Conservation (phyloP, 2,888 invertebrate species). For the Ornithoptera priamus region DNA sequence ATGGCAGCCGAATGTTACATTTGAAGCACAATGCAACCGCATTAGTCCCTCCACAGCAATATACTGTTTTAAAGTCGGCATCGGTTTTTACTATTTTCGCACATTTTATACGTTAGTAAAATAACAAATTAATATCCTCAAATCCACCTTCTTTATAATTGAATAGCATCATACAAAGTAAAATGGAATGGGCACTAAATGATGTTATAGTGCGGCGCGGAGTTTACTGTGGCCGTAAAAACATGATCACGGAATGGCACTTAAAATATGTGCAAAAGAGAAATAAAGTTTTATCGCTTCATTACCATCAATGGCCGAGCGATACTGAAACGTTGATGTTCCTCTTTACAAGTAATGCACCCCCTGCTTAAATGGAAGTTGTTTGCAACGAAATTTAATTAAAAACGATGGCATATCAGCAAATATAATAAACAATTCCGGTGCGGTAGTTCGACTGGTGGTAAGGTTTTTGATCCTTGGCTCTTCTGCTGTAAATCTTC, state of each 20-base stretch:
- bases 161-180: conserved; percentile 34
- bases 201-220: conserved; percentile 42
- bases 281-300: conserved; percentile 43
- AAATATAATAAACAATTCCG: neutral
- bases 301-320: conserved; percentile 36
- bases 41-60: conserved; percentile 14
- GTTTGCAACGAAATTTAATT: conserved; percentile 17
- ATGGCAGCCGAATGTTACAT: neutral
- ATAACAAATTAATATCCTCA: conserved; percentile 26
- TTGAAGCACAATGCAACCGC: conserved; percentile 9
- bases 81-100: conserved; percentile 25
- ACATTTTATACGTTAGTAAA: conserved; percentile 27
- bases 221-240: conserved; percentile 42
- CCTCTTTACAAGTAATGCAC: conserved; percentile 15
- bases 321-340: conserved; percentile 26
- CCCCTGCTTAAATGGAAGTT: conserved; percentile 16
- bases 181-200: conserved; percentile 40
- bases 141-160: conserved; percentile 26
- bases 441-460: no score
- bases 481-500: no score
- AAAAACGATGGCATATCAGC: neutral
- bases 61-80: conserved; percentile 1
- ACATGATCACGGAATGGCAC: conserved; percentile 40
- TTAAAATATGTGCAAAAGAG: conserved; percentile 41
- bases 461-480: no score